Percentiles rank a stretch among this genome's conserved stretches.
Conservation (phyloP, 1,140 invertebrate genomes). For the Callitettix versicolor region DNA sequence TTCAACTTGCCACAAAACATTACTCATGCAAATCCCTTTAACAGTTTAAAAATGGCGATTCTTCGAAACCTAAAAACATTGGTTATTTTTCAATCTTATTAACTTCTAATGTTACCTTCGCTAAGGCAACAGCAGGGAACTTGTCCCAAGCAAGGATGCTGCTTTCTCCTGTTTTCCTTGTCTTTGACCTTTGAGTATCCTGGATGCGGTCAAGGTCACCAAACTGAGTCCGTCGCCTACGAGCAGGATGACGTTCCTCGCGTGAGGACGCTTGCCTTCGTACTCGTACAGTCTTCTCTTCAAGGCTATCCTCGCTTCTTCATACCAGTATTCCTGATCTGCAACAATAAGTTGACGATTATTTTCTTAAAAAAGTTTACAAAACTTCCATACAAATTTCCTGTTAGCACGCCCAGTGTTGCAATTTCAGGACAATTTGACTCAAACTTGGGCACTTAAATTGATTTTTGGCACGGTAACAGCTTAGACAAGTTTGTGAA, state of each 20-base stretch:
- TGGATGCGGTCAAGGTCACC: constrained; percentile 59
- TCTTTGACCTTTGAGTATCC: constrained; percentile 49
- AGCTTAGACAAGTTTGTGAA: no score
- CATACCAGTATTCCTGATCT: constrained; percentile 28
- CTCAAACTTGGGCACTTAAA: no score
- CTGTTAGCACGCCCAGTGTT: no score
- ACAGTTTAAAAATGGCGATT: no score
- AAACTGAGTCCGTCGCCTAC: constrained; percentile 75
- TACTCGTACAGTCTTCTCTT: constrained; percentile 16
- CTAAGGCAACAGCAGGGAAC: constrained; percentile 57
- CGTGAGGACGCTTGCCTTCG: constrained; percentile 1
- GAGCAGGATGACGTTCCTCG: constrained; percentile 57
- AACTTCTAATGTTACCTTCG: constrained; percentile 45
- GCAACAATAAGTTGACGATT: no score
- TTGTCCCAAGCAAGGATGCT: constrained; percentile 55
- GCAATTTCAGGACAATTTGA: no score
- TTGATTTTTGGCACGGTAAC: no score
- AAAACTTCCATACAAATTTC: no score
- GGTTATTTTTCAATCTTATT: no score
- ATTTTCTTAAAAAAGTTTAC: no score
- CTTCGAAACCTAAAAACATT: no score
- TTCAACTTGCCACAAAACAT: background rate
- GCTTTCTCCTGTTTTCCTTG: constrained; percentile 47
- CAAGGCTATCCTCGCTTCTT: constrained; percentile 20
- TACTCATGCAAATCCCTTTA: background rate